Conservation (phyloP, 1,140 invertebrate genomes). For the Drosophila pachea region DNA sequence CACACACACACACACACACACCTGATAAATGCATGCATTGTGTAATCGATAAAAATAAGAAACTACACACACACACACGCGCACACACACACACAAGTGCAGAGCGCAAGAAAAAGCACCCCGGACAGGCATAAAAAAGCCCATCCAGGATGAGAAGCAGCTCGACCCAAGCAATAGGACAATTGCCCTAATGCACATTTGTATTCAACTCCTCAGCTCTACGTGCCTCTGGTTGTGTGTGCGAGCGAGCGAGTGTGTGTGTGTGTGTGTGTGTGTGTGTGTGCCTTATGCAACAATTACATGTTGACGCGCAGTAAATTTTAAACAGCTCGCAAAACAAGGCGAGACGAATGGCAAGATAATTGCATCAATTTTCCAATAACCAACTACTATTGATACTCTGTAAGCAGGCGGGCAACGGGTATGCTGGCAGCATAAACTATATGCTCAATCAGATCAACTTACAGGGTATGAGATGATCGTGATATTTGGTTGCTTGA, state of each 20-base stretch:
- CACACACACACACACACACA: slow-evolving; percentile 10
- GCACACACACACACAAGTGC: neutral
- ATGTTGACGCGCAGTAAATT: slow-evolving; percentile 47
- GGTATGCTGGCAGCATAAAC: neutral
- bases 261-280: slow-evolving; percentile 9
- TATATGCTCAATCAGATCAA: neutral
- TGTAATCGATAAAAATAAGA: slow-evolving; percentile 69
- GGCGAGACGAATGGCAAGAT: neutral
- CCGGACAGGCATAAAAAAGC: slow-evolving; percentile 9
- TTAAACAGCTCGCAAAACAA: slow-evolving; percentile 14
- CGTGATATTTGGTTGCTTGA: no score
- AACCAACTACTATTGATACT: slow-evolving; percentile 1
- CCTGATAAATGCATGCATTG: slow-evolving; percentile 75
- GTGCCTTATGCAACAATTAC: slow-evolving; percentile 27
- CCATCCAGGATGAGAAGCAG: neutral
- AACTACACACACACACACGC: neutral
- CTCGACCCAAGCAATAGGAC: slow-evolving; percentile 36
- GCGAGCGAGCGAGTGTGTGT: no score
- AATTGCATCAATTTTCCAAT: slow-evolving; percentile 14
- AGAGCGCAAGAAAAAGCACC: slow-evolving; percentile 16
- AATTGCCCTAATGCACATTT: slow-evolving; percentile 50
- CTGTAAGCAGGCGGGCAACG: neutral
- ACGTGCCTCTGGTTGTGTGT: neutral
- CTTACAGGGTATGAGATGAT: no score
- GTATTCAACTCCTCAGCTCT: slow-evolving; percentile 22